A percentile compares a stretch with the other conserved stretches of the same genome.
Conservation (phyloP, 2,797 vertebrate genomes). For the Sebastes hopkinsi region DNA sequence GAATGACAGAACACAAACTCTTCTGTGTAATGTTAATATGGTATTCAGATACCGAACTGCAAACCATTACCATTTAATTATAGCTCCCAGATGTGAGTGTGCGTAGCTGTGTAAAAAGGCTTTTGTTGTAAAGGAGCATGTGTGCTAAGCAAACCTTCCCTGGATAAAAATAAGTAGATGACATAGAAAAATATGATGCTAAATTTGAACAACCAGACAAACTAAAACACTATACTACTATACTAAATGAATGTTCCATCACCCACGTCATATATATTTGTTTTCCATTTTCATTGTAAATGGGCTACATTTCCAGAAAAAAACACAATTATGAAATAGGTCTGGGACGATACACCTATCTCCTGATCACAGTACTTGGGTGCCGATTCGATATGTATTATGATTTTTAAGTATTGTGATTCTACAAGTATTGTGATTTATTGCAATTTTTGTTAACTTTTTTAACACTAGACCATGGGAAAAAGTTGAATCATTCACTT, state of each 20-base stretch:
- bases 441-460: no score
- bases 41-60: constrained; percentile 41
- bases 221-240: neutral
- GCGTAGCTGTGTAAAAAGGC: constrained; percentile 6
- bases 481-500: no score
- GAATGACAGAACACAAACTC: constrained; percentile 57
- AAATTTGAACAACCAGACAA: neutral
- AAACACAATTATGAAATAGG: neutral
- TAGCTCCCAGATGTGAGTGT: constrained; percentile 49
- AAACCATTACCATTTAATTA: constrained; percentile 66
- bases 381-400: no score
- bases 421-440: no score
- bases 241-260: neutral
- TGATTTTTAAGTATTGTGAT: no score
- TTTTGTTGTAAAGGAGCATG: constrained; percentile 23
- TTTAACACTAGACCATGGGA: no score
- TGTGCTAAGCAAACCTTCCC: constrained; percentile 1
- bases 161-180: neutral
- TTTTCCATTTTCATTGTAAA: constrained; percentile 15
- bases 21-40: constrained; percentile 47
- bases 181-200: constrained; percentile 9
- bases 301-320: neutral
- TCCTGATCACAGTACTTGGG: no score
- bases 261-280: neutral
- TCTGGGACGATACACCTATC: no score